Evolutionary conservation across 2,888 invertebrate species (phyloP).

Genomic region (Artemia sinica): DNA sequence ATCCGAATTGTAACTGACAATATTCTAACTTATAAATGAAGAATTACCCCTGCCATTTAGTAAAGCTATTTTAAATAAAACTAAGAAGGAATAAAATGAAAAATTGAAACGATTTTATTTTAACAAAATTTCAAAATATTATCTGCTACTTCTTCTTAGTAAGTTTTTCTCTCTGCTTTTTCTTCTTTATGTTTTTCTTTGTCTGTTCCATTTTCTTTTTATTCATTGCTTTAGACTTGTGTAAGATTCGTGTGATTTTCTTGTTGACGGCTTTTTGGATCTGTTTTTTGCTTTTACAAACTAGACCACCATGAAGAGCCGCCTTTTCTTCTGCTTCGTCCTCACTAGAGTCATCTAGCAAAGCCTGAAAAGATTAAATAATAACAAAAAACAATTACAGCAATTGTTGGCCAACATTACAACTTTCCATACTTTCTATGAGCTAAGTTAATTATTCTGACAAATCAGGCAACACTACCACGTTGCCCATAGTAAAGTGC

Average conservation of each 20-base stretch:
- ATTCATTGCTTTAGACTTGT: constrained; percentile 8
- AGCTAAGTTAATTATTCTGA: no score
- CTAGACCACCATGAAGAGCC: background rate
- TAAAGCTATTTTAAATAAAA: no score
- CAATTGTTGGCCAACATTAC: no score
- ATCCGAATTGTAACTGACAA: no score
- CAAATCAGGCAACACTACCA: no score
- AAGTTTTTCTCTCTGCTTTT: background rate
- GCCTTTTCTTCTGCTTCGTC: constrained; percentile 7
- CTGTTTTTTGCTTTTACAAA: background rate
- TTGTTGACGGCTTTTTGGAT: background rate
- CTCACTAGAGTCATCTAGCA: background rate
- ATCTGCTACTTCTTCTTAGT: background rate
- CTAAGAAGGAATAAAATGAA: no score
- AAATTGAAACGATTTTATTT: no score
- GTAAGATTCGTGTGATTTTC: background rate
- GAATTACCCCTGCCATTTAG: no score
- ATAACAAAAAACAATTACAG: background rate
- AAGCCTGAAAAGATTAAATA: background rate
- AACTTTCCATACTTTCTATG: no score
- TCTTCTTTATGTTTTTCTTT: constrained; percentile 8
- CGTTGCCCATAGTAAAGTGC: no score
- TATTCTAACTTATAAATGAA: no score
- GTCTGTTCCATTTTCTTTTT: background rate
- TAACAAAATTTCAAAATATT: no score